These are phyloP conservation scores for Lamellibrachia luymesi DNA, from an alignment of 1,140 invertebrate species.

Conservation along the genomic window DNA sequence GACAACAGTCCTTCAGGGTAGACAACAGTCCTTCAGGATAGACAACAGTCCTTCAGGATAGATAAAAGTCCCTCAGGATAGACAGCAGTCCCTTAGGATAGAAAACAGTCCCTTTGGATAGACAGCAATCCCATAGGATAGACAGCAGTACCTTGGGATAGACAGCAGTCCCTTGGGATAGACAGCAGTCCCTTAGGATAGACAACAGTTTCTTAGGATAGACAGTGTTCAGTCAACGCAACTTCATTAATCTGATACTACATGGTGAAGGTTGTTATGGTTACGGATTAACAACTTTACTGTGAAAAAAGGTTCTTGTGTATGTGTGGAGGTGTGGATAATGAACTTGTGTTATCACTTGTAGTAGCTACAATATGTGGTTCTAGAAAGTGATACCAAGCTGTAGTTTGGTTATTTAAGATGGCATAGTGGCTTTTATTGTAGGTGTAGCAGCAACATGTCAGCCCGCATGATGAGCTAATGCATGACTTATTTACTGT, in stretches of 20 bases:
- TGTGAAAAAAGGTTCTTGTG: not conserved
- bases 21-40: not conserved
- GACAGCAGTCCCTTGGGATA: not conserved
- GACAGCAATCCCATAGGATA: not conserved
- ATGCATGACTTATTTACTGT: not conserved
- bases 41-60: not conserved
- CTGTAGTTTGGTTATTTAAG: not conserved
- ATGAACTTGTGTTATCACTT: not conserved
- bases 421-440: not conserved
- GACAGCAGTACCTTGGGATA: not conserved
- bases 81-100: not conserved
- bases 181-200: not conserved
- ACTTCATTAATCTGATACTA: not conserved
- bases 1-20: not conserved
- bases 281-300: not conserved
- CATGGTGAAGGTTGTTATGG: not conserved
- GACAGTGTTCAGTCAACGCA: not conserved
- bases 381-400: not conserved
- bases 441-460: not conserved
- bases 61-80: not conserved
- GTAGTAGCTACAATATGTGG: not conserved
- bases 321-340: not conserved
- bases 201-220: not conserved
- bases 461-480: not conserved
- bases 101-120: not conserved